phyloP scores from a whole-genome alignment of 2,888 invertebrate species.

The Hypena proboscidalis region DNA sequence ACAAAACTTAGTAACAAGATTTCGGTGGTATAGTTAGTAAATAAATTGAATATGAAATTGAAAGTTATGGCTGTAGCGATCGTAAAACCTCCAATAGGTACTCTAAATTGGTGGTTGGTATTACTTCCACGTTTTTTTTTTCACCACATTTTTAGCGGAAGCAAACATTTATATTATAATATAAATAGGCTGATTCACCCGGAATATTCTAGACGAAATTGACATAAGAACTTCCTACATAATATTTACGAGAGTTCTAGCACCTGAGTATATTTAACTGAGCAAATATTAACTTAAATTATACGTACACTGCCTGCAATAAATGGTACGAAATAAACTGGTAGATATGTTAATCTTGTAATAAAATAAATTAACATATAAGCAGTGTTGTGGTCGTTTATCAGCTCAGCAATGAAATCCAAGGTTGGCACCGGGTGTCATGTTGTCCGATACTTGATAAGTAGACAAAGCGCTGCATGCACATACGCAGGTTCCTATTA shows the following conservation, averaged over 20 bases:
- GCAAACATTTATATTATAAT: background rate
- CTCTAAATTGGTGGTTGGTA: too few species aligned
- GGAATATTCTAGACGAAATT: conserved; percentile 15
- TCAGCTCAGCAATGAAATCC: conserved; percentile 61
- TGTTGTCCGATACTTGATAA: conserved; percentile 56
- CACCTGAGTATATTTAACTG: conserved; percentile 18
- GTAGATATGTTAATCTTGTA: conserved; percentile 45
- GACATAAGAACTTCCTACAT: conserved; percentile 3
- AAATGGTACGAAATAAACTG: conserved; percentile 24
- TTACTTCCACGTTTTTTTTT: too few species aligned
- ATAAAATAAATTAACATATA: conserved; percentile 69
- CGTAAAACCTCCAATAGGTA: too few species aligned
- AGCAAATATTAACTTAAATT: conserved; percentile 20
- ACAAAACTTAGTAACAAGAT: too few species aligned
- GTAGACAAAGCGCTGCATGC: conserved; percentile 38
- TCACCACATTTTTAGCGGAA: background rate
- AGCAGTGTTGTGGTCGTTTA: conserved; percentile 51
- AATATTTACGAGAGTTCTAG: conserved; percentile 14
- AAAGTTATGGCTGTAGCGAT: conserved; percentile 1
- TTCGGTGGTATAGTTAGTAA: background rate
- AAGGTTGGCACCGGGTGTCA: conserved; percentile 61
- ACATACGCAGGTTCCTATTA: conserved; percentile 23
- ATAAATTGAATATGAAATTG: conserved; percentile 2
- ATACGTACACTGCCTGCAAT: conserved; percentile 21
- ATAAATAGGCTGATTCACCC: conserved; percentile 6